Base-by-base conservation (phyloP, 2,797 vertebrate species). In the Nyctalus aviator region DNA sequence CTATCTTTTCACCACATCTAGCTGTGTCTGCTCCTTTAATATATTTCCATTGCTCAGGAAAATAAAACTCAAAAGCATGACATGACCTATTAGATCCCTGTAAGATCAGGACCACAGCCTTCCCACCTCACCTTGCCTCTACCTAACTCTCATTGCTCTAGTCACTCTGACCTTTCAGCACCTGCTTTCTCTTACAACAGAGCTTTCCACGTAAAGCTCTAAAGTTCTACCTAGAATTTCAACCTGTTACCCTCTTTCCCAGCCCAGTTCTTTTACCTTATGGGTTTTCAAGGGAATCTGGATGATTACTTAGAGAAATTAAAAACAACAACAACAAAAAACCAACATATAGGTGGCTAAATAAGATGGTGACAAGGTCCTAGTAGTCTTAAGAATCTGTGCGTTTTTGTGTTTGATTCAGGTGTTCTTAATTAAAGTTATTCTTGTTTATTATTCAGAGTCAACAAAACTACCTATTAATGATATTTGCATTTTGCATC, bases 401-500 rank as follows among this genome's bases (percentile, higher is more conserved):
- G 13, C 1, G 30, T 53, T 75, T 75, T 44, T 88, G 55, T 57
- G 32, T 59, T 82, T 83, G 35, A 41, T 55, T 92, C 41, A 18
- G 12, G 8, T 48, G 8, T 11, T 37, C 21, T 75, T 44, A 53
- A 92, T 78, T n/a, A 5, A 27, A 69, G 21, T 25, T 88, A 84
- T 95, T 93, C 27, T 73, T 71, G 76, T 86, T 97, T 27, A 48
- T 84, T 94, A 9, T 94, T 73, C 97, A 99, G 99, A 99, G 99
- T 25, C 91, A 98, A 13, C 96, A 95, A 62, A 99, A 99, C 96
- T 98, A 98, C 6, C 0, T 98, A 3, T 94, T 99, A 94, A 98
- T 99, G 96, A 64, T 68, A 9, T 20, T 99, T 79, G 99, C 99
- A 0, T 98, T 98, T 84, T 98, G 98, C 73, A 96, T 98, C 55